These are phyloP conservation scores for Temnothorax ravouxi DNA, from an alignment of 2,888 invertebrate genomes.

Conservation along the genomic window DNA sequence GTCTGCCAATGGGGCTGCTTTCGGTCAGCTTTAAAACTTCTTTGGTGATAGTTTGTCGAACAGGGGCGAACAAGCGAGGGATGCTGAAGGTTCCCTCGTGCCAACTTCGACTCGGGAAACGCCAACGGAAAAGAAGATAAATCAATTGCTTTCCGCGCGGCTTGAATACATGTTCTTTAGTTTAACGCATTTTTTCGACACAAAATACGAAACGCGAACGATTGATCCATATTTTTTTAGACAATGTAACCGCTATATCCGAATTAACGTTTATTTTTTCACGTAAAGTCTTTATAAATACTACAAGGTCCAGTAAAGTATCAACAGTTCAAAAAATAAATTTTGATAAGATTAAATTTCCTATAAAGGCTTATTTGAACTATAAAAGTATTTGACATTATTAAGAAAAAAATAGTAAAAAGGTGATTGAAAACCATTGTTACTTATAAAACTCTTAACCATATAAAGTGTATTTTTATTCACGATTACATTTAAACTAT, in stretches of 20 bases:
- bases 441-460: background rate
- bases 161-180: constrained; percentile 55
- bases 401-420: background rate
- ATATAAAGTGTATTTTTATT: background rate
- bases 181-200: constrained; percentile 35
- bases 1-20: constrained; percentile 68
- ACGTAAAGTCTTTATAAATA: background rate
- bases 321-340: background rate
- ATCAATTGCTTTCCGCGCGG: constrained; percentile 65
- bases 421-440: background rate
- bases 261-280: background rate
- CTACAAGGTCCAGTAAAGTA: background rate
- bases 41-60: constrained; percentile 75
- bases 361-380: background rate
- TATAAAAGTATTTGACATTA: background rate
- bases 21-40: constrained; percentile 76
- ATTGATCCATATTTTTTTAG: background rate
- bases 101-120: constrained; percentile 52
- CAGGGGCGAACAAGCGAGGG: constrained; percentile 68
- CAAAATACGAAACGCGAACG: constrained; percentile 3
- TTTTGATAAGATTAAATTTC: background rate
- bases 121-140: constrained; percentile 66
- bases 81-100: constrained; percentile 60
- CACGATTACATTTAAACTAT: background rate
- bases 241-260: background rate